Evolutionary conservation across 2,113 vertebrate species (phyloP).

Genomic region (Echinops telfairi): DNA sequence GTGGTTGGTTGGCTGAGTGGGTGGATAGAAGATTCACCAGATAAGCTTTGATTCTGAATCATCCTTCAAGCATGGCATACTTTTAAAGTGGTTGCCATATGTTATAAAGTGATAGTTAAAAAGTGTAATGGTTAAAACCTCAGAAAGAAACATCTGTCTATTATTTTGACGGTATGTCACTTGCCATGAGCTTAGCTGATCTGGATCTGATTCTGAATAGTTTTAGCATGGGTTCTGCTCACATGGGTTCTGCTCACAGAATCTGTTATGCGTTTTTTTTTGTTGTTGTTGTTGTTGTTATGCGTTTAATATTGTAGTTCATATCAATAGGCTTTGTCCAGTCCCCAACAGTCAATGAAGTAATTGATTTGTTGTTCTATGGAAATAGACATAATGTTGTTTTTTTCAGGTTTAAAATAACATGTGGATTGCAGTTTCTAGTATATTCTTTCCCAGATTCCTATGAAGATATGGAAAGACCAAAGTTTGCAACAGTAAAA

Average conservation of each 20-base stretch:
- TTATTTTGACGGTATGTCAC: not conserved
- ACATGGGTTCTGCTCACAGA: not conserved
- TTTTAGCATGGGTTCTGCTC: not conserved
- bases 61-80: not conserved
- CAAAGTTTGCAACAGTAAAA: not conserved
- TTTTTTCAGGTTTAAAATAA: not conserved
- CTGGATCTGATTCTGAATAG: not conserved
- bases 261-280: not conserved
- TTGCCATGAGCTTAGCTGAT: not conserved
- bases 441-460: not conserved
- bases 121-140: not conserved
- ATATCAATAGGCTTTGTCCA: not conserved
- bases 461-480: not conserved
- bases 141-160: slow-evolving; percentile 6
- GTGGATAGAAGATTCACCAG: not conserved
- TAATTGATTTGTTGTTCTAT: not conserved
- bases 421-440: not conserved
- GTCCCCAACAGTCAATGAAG: not conserved
- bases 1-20: too few species aligned
- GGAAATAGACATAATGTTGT: not conserved
- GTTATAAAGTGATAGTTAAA: not conserved
- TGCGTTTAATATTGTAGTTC: not conserved
- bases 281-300: too few species aligned
- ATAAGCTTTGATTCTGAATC: not conserved
- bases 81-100: not conserved